Percentiles rank a stretch among this genome's conserved stretches.
Evolutionary conservation across 2,113 vertebrate species (phyloP).

Genomic region (Corvus cornix): DNA sequence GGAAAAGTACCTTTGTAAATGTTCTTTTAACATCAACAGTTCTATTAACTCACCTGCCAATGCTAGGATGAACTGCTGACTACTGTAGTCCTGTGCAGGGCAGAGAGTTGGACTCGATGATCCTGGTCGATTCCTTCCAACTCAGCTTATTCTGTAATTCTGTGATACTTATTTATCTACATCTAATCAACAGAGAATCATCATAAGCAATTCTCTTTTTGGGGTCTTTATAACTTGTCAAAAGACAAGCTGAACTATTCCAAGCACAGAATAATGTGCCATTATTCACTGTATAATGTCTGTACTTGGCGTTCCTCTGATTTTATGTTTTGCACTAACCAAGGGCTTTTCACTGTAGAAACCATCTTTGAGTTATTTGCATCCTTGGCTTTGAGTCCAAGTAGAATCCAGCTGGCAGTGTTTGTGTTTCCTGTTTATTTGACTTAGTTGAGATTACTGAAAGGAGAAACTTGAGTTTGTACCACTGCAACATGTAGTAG

Average conservation of each 20-base stretch:
- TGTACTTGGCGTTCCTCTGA: neutral
- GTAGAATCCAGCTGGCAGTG: neutral
- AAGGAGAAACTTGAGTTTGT: neutral
- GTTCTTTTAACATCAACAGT: neutral
- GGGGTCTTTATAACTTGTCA: neutral
- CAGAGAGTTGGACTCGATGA: rapidly evolving
- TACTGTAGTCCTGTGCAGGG: neutral
- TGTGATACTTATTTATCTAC: neutral
- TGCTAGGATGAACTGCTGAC: neutral
- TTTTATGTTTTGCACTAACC: neutral
- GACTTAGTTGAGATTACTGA: neutral
- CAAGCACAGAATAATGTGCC: neutral
- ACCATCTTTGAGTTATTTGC: neutral
- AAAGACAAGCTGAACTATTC: neutral
- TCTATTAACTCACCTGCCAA: neutral
- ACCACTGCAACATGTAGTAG: neutral
- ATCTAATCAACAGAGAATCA: neutral
- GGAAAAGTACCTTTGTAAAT: neutral
- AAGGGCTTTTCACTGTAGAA: neutral
- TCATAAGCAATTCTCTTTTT: neutral
- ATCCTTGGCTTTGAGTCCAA: neutral
- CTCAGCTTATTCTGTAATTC: neutral
- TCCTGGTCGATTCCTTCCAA: neutral
- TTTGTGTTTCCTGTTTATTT: neutral
- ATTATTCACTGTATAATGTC: neutral